phyloP scores from a whole-genome alignment of 2,888 invertebrate species.

The Protonemura montana region DNA sequence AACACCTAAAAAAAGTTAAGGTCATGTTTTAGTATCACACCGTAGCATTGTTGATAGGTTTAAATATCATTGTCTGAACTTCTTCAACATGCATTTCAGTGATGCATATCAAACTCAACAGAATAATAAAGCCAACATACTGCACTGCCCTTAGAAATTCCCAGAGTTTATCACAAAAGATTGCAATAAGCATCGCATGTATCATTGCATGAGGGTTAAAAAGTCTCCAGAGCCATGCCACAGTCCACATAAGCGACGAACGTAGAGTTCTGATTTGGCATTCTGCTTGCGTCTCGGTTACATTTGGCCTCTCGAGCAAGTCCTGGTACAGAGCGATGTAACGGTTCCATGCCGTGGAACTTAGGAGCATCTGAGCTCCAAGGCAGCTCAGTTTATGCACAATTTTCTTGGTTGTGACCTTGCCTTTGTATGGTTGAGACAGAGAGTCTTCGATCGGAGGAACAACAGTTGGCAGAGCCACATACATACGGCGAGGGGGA shows the following conservation, averaged over 20 bases:
- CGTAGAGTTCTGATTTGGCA: constrained; percentile 67
- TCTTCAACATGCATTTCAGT: constrained; percentile 77
- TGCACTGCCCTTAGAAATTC: constrained; percentile 75
- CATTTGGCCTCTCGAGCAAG: constrained; percentile 67
- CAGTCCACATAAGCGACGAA: constrained; percentile 76
- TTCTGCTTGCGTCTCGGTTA: constrained; percentile 60
- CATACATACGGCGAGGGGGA: constrained; percentile 76
- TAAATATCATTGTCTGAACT: constrained; percentile 65
- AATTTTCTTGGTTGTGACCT: constrained; percentile 72
- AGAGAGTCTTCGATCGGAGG: constrained; percentile 61
- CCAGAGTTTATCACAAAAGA: constrained; percentile 85
- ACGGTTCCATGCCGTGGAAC: constrained; percentile 84
- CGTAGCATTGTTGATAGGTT: constrained; percentile 49
- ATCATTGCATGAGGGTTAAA: constrained; percentile 80
- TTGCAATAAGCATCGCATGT: constrained; percentile 76
- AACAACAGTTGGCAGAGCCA: constrained; percentile 68
- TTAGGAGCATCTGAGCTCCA: constrained; percentile 74
- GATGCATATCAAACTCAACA: constrained; percentile 71
- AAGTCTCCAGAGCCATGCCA: constrained; percentile 79
- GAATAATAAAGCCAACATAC: constrained; percentile 73
- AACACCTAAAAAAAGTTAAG: too few species aligned
- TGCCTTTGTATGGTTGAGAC: constrained; percentile 68
- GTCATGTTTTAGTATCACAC: not conserved
- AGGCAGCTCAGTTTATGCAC: constrained; percentile 71
- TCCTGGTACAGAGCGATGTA: constrained; percentile 83